A percentile compares a stretch with the other conserved stretches of the same genome.
Conservation (phyloP, 53 echinoderm and acorn worm genomes). For the Hippasteria phrygiana region DNA sequence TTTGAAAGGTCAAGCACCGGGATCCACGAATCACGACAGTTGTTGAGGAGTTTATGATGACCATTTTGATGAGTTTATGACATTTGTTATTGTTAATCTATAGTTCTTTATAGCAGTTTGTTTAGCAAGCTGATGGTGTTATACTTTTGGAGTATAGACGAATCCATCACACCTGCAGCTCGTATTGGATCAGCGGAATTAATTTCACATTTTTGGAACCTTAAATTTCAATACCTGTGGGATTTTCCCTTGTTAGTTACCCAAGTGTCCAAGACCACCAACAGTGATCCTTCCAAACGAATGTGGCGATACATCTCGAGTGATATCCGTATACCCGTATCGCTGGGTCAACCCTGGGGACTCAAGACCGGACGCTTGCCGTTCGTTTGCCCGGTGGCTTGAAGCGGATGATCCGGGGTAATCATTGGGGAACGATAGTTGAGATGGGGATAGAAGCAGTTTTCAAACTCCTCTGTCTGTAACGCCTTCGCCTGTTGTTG, state of each 20-base stretch:
- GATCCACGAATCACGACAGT: too few relatives aligned
- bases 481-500: not conserved
- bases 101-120: too few relatives aligned
- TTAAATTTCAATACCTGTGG: not conserved
- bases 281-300: conserved; percentile 9
- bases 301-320: not conserved
- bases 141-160: too few relatives aligned
- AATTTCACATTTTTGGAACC: not conserved
- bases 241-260: not conserved
- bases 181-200: too few relatives aligned
- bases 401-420: conserved; percentile 32
- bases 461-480: conserved; percentile 10
- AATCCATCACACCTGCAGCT: too few relatives aligned
- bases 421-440: conserved; percentile 47
- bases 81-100: too few relatives aligned
- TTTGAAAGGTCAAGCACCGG: too few relatives aligned
- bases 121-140: too few relatives aligned
- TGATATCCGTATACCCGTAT: conserved; percentile 16
- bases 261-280: conserved; percentile 18
- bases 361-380: conserved; percentile 33
- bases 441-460: not conserved
- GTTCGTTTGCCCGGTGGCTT: conserved; percentile 24
- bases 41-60: too few relatives aligned
- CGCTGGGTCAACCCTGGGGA: conserved; percentile 15
- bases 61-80: too few relatives aligned